These are phyloP conservation scores for Pantherophis guttatus DNA, from an alignment of 2,113 vertebrate species.

Conservation along the genomic window DNA sequence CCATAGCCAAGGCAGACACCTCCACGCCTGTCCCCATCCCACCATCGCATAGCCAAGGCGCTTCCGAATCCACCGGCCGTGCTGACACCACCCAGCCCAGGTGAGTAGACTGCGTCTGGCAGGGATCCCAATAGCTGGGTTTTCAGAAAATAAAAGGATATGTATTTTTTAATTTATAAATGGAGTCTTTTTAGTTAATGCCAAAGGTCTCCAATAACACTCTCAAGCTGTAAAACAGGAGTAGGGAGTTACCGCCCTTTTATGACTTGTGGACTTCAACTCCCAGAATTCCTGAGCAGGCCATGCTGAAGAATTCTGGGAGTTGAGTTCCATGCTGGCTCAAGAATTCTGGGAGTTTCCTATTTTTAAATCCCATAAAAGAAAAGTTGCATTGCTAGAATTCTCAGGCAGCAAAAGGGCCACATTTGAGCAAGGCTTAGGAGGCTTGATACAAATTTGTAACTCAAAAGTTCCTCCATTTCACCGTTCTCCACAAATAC, in stretches of 20 bases:
- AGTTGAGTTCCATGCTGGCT: background rate
- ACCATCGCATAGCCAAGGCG: slow-evolving; percentile 9
- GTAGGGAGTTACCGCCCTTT: background rate
- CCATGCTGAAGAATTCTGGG: background rate
- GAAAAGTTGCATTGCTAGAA: background rate
- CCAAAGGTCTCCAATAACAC: background rate
- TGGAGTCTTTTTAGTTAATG: background rate
- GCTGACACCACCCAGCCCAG: slow-evolving; percentile 77
- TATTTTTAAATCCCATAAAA: background rate
- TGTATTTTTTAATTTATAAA: background rate
- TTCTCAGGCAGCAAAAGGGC: background rate
- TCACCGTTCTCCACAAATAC: background rate
- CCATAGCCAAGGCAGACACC: slow-evolving; percentile 71
- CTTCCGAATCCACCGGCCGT: slow-evolving; percentile 53
- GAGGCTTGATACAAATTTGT: background rate
- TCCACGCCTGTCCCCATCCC: slow-evolving; percentile 51
- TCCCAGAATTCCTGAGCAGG: background rate
- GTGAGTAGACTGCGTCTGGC: slow-evolving; percentile 54
- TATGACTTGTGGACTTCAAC: background rate
- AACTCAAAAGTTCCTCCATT: background rate
- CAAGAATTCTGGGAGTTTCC: background rate
- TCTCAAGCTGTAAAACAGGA: background rate
- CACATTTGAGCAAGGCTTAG: background rate
- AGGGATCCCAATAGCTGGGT: background rate
- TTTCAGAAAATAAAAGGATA: background rate